Evolutionary conservation across 2,113 vertebrate genomes (phyloP), one percentile per base, ranked within the genome.

Genomic region (Hemicordylus capensis): DNA sequence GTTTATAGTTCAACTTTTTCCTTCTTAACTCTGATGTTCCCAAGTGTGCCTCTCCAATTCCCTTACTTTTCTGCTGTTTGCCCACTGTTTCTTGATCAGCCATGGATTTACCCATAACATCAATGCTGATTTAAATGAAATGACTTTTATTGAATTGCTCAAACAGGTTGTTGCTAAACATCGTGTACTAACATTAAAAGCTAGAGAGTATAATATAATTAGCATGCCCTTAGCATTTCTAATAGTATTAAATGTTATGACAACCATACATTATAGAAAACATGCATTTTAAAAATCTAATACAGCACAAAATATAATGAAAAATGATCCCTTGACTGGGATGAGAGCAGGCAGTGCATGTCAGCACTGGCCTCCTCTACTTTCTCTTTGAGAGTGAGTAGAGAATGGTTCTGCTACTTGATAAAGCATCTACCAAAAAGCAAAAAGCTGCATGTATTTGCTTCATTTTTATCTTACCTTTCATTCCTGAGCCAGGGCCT

Each of bases 241-340:
- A 81, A 69, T 69, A 67, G 46, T 37, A 54, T 69, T 69, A 81
- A 37, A 3, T 54, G 79, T 37, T 48, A 66, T 51, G 46, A 67
- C 63, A 67, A 54, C 26, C 34, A 80, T 66, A 80, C 51, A 69
- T 69, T 69, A 9, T n/a, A 54, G 8, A 59, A 83, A 79, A 85
- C 17, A 83, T 3, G 70, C 77, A 64, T 76, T 69, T 69, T 87
- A 86, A 56, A 90, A 93, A 90, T 59, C 42, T 59, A 59, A 88
- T 85, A 28, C 37, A 4, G 76, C 81, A 4, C 61, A 59, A 89
- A 64, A 66, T 46, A 48, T 67, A 74, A 44, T 44, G 80, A 83
- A 91, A 42, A 20, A 8, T n/a, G n/a, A n/a, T n/a, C n/a, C n/a
- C n/a, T n/a, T n/a, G n/a, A n/a, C n/a, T n/a, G n/a, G n/a, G n/a